A percentile compares a stretch with the other conserved stretches of the same genome.
phyloP scores from a whole-genome alignment of 2,888 invertebrate genomes.

The Carabus problematicus region DNA sequence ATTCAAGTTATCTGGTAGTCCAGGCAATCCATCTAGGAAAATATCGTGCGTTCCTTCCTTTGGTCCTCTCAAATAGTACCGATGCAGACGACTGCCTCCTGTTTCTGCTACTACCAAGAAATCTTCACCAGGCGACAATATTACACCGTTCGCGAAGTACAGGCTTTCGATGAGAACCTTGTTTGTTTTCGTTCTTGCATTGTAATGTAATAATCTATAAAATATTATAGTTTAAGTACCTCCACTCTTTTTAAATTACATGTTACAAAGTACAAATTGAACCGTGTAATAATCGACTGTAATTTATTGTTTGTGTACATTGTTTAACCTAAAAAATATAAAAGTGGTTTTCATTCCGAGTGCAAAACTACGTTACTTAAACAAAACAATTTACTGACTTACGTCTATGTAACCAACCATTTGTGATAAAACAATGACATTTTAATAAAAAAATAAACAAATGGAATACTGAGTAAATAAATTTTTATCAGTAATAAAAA shows the following conservation, averaged over 20 bases:
- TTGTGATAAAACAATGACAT: not conserved
- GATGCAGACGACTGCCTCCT: conserved; percentile 68
- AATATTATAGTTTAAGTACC: conserved; percentile 33
- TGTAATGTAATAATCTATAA: conserved; percentile 79
- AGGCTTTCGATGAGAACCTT: conserved; percentile 78
- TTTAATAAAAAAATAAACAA: conserved; percentile 10
- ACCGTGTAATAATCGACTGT: conserved; percentile 6
- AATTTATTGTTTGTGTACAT: too few species aligned
- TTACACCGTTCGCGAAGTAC: conserved; percentile 89
- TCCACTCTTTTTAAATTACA: not conserved
- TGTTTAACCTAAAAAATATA: too few species aligned
- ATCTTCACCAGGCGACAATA: conserved; percentile 79
- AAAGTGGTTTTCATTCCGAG: not conserved
- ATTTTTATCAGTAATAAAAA: too few species aligned
- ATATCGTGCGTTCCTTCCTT: conserved; percentile 81
- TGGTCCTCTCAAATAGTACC: conserved; percentile 81
- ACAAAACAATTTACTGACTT: not conserved
- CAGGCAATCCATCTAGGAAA: conserved; percentile 83
- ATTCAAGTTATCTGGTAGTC: conserved; percentile 71
- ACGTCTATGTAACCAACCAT: too few species aligned
- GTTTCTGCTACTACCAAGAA: conserved; percentile 84
- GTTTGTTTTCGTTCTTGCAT: conserved; percentile 78
- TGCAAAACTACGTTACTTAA: conserved; percentile 2
- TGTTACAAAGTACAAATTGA: not conserved
- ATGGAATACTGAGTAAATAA: too few species aligned